A percentile compares a stretch with the other conserved stretches of the same genome.
Evolutionary conservation across 2,888 invertebrate species (phyloP).

Genomic region (Metellina segmentata): DNA sequence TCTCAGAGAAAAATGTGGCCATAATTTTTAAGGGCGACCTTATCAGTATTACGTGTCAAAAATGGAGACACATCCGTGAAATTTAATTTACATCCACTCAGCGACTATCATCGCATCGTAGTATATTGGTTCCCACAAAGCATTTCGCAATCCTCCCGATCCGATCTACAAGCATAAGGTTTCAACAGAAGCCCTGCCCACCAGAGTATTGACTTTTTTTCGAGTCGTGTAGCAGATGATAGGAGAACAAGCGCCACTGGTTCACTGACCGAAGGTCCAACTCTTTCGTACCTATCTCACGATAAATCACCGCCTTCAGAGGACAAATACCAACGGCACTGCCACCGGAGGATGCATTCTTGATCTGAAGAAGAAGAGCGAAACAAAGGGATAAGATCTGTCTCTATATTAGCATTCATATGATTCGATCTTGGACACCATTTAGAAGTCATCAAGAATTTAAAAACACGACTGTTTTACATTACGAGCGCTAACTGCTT

Average conservation of each 20-base stretch:
- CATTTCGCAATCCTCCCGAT: too few relatives aligned
- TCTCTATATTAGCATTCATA: conserved; percentile 19
- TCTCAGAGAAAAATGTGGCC: too few relatives aligned
- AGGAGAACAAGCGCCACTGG: conserved; percentile 29
- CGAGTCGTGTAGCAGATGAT: not conserved
- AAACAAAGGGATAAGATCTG: conserved; percentile 18
- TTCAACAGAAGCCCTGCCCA: not conserved
- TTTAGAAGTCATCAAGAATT: conserved; percentile 5
- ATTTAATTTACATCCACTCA: too few relatives aligned
- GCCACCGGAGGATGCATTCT: not conserved
- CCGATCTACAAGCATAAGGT: conserved; percentile 1
- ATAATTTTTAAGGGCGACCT: too few relatives aligned
- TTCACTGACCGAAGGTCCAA: conserved; percentile 61
- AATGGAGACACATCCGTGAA: too few relatives aligned
- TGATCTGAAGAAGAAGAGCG: not conserved
- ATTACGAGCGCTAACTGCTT: not conserved
- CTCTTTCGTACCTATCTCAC: conserved; percentile 55
- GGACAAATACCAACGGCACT: not conserved
- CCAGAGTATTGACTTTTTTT: conserved; percentile 46
- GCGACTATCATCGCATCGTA: too few relatives aligned
- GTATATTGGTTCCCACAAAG: too few relatives aligned
- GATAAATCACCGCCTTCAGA: conserved; percentile 23
- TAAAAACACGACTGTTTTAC: conserved; percentile 10
- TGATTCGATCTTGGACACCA: conserved; percentile 13
- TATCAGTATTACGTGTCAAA: too few relatives aligned